Conservation (phyloP, 1,140 invertebrate genomes). For the Drosophila pectinifera region DNA sequence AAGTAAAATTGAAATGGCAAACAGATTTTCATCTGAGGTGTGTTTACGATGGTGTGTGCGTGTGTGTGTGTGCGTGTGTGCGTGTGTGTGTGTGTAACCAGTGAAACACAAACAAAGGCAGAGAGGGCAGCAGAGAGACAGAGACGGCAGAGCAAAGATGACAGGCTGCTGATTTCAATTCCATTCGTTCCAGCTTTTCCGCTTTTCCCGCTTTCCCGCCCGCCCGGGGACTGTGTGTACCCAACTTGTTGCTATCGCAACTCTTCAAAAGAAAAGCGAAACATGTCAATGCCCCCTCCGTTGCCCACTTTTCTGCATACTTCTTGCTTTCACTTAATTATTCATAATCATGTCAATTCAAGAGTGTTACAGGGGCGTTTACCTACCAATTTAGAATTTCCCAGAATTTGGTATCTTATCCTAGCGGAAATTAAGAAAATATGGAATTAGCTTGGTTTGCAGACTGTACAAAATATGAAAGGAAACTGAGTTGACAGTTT, state of each 20-base stretch:
- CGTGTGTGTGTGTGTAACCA: conserved; percentile 25
- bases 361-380: neutral
- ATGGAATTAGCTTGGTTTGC: neutral
- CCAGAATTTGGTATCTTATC: neutral
- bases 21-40: conserved; percentile 58
- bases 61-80: conserved; percentile 5
- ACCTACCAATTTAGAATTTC: neutral
- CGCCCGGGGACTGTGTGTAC: conserved; percentile 1
- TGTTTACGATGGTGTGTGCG: neutral
- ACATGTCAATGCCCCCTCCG: conserved; percentile 13
- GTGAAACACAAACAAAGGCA: conserved; percentile 30
- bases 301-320: conserved; percentile 1
- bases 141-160: conserved; percentile 13
- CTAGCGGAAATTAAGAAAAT: neutral
- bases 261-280: conserved; percentile 28
- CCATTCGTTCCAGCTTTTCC: conserved; percentile 33
- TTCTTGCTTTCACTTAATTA: conserved; percentile 9
- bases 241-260: conserved; percentile 51
- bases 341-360: conserved; percentile 14
- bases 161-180: conserved; percentile 39
- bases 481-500: neutral
- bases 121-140: neutral
- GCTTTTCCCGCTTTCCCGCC: conserved; percentile 1
- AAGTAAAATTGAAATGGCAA: conserved; percentile 53
- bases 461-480: conserved; percentile 6